Percentiles rank a stretch among this genome's conserved stretches.
These are phyloP conservation scores for Alethe diademata DNA, from an alignment of 2,113 vertebrate species.

Conservation along the genomic window DNA sequence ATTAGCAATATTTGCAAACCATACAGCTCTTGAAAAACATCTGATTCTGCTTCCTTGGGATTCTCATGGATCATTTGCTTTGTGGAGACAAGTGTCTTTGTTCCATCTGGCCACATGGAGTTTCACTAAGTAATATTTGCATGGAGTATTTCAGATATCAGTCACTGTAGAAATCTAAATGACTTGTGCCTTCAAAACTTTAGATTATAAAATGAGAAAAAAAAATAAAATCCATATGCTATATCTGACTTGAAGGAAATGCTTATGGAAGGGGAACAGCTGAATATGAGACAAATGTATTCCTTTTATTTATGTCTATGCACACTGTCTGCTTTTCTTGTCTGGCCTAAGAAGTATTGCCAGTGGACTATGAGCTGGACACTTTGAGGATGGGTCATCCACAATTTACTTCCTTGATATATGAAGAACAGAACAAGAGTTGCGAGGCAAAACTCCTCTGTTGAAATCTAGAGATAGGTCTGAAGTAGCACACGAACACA, in stretches of 20 bases:
- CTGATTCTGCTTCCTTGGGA: neutral
- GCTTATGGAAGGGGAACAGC: neutral
- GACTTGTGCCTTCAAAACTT: neutral
- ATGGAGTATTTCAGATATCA: neutral
- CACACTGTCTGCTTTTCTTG: neutral
- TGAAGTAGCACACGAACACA: neutral
- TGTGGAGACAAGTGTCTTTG: neutral
- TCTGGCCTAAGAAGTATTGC: neutral
- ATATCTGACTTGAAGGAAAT: neutral
- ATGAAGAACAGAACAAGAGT: neutral
- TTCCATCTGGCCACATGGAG: neutral
- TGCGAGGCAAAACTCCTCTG: neutral
- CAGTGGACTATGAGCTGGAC: neutral
- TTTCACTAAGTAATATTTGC: neutral
- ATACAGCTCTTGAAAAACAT: neutral
- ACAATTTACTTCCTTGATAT: neutral
- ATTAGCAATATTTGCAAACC: neutral
- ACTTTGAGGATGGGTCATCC: fast-evolving
- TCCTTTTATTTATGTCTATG: neutral
- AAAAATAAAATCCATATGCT: neutral
- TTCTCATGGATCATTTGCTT: neutral
- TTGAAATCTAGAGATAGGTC: neutral
- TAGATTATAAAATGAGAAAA: neutral
- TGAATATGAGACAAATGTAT: neutral
- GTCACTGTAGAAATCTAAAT: neutral